A percentile compares a stretch with the other conserved stretches of the same genome.
These are phyloP conservation scores for Pantherophis alleghaniensis DNA, from an alignment of 2,797 vertebrate genomes.

Conservation along the genomic window DNA sequence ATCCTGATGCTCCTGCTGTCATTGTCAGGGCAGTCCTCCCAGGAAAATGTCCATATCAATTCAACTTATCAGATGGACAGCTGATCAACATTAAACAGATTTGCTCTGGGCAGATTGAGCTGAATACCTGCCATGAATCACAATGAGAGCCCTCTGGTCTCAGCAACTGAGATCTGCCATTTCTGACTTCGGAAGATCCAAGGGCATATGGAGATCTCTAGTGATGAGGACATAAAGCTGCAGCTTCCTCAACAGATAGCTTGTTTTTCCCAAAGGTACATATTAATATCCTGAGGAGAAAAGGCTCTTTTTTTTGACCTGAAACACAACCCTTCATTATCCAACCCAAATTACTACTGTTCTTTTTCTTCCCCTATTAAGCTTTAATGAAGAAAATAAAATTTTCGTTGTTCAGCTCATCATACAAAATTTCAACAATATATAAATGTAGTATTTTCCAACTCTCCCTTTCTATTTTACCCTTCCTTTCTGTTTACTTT, in stretches of 20 bases:
- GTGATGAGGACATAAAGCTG: conserved; percentile 75
- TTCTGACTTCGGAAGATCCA: conserved; percentile 67
- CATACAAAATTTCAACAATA: conserved; percentile 70
- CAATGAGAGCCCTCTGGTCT: conserved; percentile 73
- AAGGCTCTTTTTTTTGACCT: conserved; percentile 68
- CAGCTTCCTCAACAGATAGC: conserved; percentile 70
- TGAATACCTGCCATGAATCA: conserved; percentile 72
- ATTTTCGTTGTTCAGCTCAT: conserved; percentile 53
- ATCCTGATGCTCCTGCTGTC: conserved; percentile 67
- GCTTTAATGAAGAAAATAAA: conserved; percentile 76
- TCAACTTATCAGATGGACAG: conserved; percentile 75
- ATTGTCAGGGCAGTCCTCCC: conserved; percentile 68
- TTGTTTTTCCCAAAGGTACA: conserved; percentile 80
- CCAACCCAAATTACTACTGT: conserved; percentile 70
- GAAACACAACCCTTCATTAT: conserved; percentile 48
- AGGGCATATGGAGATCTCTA: conserved; percentile 79
- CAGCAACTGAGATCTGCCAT: conserved; percentile 57
- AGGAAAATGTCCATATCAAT: conserved; percentile 70
- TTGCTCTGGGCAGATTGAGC: conserved; percentile 74
- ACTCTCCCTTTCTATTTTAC: conserved; percentile 51
- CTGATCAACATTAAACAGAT: conserved; percentile 79
- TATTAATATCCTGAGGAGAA: conserved; percentile 79
- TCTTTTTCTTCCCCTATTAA: conserved; percentile 76
- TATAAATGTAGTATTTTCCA: conserved; percentile 62
- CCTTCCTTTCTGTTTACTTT: conserved; percentile 50